Conservation (phyloP, 2,797 vertebrate genomes). For the Xiphorhynchus erythropygius region DNA sequence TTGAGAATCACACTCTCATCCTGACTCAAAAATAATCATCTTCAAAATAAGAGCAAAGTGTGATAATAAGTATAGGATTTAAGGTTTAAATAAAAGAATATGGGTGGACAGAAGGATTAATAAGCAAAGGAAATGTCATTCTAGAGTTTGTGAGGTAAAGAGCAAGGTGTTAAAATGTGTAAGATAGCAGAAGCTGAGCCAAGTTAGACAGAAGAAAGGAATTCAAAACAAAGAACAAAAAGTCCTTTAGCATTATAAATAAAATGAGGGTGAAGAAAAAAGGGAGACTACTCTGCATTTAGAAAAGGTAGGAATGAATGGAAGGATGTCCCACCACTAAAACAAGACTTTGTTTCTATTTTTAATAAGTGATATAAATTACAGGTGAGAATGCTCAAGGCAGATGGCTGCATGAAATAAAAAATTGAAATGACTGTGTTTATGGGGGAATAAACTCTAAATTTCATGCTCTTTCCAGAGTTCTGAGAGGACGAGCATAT, state of each 20-base stretch:
- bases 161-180: background rate
- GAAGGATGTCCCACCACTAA: background rate
- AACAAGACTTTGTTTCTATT: background rate
- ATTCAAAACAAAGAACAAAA: background rate
- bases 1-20: background rate
- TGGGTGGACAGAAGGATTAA: background rate
- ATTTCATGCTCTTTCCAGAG: background rate
- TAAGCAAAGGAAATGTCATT: background rate
- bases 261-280: background rate
- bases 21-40: background rate
- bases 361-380: background rate
- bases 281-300: background rate
- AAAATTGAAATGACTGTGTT: background rate
- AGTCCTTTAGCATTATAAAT: background rate
- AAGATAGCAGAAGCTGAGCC: background rate
- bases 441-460: background rate
- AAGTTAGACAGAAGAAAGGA: background rate
- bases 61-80: background rate
- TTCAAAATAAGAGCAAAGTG: background rate
- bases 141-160: background rate
- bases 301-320: background rate
- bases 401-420: background rate
- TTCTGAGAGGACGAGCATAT: background rate
- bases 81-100: background rate
- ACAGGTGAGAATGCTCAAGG: background rate